Percentiles rank a stretch among this genome's conserved stretches.
Conservation (phyloP, 1,140 invertebrate genomes). For the Lepidurus couesii region DNA sequence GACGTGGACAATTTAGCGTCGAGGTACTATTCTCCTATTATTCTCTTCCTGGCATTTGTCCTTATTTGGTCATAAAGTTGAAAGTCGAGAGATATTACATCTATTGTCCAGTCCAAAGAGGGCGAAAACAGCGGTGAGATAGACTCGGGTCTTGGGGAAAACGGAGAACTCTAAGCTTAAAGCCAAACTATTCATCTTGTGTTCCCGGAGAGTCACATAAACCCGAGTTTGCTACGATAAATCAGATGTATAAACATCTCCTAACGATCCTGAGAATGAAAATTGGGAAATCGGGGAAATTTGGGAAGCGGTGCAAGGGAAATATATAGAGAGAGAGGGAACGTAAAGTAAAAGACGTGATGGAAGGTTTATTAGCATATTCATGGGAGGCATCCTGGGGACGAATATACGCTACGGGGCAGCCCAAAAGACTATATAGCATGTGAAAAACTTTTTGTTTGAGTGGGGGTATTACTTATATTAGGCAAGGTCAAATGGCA, state of each 20-base stretch:
- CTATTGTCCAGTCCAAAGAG: not conserved
- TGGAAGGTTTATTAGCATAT: not conserved
- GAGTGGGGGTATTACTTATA: not conserved
- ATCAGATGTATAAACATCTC: too few relatives aligned
- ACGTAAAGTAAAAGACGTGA: not conserved
- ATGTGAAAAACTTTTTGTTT: not conserved
- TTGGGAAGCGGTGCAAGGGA: not conserved
- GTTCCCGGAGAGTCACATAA: too few relatives aligned
- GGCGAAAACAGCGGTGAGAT: not conserved
- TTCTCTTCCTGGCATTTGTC: not conserved
- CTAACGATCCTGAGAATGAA: not conserved
- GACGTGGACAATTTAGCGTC: not conserved
- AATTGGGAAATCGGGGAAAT: not conserved
- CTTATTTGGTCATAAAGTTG: slow-evolving; percentile 13
- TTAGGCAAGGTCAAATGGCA: not conserved
- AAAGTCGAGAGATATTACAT: not conserved
- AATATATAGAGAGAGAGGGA: not conserved
- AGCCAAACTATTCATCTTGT: too few relatives aligned
- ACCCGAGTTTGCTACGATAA: too few relatives aligned
- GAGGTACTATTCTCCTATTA: not conserved
- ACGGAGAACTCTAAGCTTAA: not conserved
- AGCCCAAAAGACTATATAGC: not conserved
- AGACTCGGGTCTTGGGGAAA: not conserved
- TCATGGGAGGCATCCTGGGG: not conserved
- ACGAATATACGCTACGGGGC: too few relatives aligned